Evolutionary conservation across 2,113 vertebrate species (phyloP).

Genomic region (Athene noctua): DNA sequence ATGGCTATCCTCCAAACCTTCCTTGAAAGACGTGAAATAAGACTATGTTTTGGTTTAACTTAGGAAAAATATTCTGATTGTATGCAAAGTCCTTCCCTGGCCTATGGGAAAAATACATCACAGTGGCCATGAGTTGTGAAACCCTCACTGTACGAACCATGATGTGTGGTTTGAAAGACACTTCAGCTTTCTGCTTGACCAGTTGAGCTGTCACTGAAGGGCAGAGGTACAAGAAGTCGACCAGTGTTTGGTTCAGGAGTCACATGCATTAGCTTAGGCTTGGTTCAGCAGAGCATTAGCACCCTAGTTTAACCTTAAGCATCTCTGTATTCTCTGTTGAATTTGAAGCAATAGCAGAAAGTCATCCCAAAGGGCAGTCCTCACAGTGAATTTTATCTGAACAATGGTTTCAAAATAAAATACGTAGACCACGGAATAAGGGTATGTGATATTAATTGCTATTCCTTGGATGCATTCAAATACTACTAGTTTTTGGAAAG

Average conservation of each 20-base stretch:
- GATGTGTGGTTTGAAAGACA: neutral
- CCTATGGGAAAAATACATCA: neutral
- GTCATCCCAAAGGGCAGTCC: neutral
- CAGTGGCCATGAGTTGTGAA: neutral
- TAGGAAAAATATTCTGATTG: neutral
- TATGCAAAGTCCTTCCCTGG: neutral
- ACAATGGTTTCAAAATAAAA: neutral
- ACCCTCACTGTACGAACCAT: neutral
- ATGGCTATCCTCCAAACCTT: constrained; percentile 18
- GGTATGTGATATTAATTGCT: neutral
- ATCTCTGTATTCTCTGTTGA: neutral
- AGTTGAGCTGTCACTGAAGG: neutral
- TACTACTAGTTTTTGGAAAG: neutral
- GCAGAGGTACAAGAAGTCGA: neutral
- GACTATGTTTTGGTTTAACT: neutral
- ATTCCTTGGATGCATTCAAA: neutral
- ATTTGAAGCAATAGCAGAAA: neutral
- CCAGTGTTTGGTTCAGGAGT: neutral
- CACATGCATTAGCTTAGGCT: neutral
- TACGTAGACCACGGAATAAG: neutral
- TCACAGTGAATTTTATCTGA: neutral
- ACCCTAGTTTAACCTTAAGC: neutral
- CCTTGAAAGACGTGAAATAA: neutral
- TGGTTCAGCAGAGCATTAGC: neutral
- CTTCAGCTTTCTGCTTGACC: neutral